Base-by-base conservation (phyloP, 2,113 vertebrate species). In the Neogale vison region DNA sequence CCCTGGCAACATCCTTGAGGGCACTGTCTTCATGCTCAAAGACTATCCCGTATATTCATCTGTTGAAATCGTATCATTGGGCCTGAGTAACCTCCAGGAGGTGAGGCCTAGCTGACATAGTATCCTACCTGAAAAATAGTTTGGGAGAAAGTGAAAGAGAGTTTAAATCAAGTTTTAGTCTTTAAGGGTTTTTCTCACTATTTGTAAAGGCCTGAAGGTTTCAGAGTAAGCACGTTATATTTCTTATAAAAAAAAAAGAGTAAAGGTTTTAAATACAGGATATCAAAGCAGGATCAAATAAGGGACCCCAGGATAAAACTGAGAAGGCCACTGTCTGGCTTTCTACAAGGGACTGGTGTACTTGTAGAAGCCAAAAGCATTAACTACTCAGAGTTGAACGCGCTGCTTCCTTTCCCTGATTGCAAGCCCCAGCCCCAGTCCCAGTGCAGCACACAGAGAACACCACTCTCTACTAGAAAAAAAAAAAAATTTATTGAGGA, bases 401-500 rank as follows among this genome's bases (percentile, higher is more conserved):
- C 59, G 18, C 8, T 26, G n/a, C 18, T 72, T 93, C 59, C 24
- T 59, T 36, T 87, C 50, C 10, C n/a, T 61, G 21, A 61, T 24
- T 17, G 81, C 29, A 87, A 61, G 65, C 39, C 39, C n/a, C n/a
- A n/a, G n/a, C n/a, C n/a, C n/a, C n/a, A n/a, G n/a, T n/a, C n/a
- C 23, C 11, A 7, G 39, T 21, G 21, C 20, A 94, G 17, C 15
- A 92, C 57, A 36, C 71, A 81, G 57, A 89, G 26, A 77, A 63
- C 65, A 57, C 63, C 18, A n/a, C 20, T 63, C 61, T 29, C 61
- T 92, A 45, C 29, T 90, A 50, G 29, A 85, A 88, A 39, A 39
- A 85, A 88, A 39, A 39, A 83, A 94, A 92, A 0, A 29, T 96
- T 90, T 97, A 79, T 79, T 96, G 36, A 47, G 20, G 29, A 95